These are phyloP conservation scores for Scolopax bukidnonensis DNA, from an alignment of 2,797 vertebrate genomes.

Conservation along the genomic window DNA sequence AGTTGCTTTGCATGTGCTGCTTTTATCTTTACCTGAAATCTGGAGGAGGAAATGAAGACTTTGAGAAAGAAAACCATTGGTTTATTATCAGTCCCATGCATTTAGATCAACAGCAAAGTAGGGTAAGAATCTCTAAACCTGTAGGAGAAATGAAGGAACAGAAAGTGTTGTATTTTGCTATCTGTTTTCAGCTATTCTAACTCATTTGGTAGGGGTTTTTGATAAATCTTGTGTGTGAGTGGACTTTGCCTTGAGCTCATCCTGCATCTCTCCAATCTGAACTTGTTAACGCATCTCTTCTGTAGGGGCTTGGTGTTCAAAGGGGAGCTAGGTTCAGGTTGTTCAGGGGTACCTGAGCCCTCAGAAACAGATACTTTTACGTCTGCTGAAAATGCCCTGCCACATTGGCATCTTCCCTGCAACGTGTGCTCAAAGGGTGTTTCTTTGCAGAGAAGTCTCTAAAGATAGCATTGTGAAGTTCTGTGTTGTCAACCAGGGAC, in stretches of 20 bases:
- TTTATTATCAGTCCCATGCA: neutral
- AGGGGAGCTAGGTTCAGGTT: neutral
- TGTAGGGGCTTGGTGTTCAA: neutral
- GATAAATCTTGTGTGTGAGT: neutral
- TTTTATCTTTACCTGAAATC: neutral
- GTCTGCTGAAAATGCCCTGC: neutral
- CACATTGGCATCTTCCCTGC: conserved; percentile 38
- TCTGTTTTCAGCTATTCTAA: neutral
- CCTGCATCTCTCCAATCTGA: neutral
- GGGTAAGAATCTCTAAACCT: neutral
- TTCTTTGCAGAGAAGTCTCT: conserved; percentile 66
- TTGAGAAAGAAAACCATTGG: neutral
- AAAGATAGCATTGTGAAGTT: conserved; percentile 68
- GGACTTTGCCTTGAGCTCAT: neutral
- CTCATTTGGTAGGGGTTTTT: neutral
- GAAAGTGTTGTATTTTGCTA: neutral
- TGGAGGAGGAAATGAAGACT: conserved; percentile 28
- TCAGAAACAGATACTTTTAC: neutral
- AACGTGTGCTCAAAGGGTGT: conserved; percentile 58
- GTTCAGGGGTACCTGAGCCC: neutral
- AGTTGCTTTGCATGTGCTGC: neutral
- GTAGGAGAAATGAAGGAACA: neutral
- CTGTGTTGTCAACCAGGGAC: conserved; percentile 70
- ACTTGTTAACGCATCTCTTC: neutral
- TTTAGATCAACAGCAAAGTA: neutral